phyloP scores from a whole-genome alignment of 1,140 invertebrate genomes.

The Pristionchus pacificus region DNA sequence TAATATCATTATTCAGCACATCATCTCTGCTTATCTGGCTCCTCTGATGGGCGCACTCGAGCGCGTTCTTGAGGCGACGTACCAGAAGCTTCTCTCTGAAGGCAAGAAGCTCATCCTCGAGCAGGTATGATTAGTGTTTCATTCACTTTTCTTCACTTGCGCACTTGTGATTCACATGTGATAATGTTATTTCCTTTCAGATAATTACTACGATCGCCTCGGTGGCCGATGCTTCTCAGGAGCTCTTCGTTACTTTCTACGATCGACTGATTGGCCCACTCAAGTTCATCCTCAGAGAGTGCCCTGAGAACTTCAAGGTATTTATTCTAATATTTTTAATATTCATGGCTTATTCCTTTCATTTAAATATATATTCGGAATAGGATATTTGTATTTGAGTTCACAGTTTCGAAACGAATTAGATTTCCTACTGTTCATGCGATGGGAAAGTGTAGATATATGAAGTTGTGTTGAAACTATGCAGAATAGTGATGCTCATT shows the following conservation, averaged over 20 bases:
- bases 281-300: conserved; percentile 91
- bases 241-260: conserved; percentile 78
- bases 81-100: conserved; percentile 81
- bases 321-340: not conserved
- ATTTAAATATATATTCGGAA: no score
- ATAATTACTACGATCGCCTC: conserved; percentile 92
- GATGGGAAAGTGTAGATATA: no score
- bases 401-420: no score
- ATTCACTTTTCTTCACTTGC: no score
- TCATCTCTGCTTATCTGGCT: conserved; percentile 83
- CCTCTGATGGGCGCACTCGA: conserved; percentile 86
- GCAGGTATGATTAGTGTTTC: conserved; percentile 67
- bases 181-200: conserved; percentile 17
- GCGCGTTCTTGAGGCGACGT: conserved; percentile 81
- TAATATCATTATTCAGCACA: conserved; percentile 54
- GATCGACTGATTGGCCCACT: conserved; percentile 80
- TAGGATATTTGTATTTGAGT: no score
- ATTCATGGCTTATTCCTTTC: no score
- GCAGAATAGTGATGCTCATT: no score
- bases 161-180: not conserved
- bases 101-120: conserved; percentile 94
- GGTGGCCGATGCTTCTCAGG: conserved; percentile 95
- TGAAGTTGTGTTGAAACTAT: no score
- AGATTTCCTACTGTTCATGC: no score
- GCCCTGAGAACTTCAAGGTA: conserved; percentile 64